Conservation (phyloP, 2,113 vertebrate species). For the Sceloporus undulatus region DNA sequence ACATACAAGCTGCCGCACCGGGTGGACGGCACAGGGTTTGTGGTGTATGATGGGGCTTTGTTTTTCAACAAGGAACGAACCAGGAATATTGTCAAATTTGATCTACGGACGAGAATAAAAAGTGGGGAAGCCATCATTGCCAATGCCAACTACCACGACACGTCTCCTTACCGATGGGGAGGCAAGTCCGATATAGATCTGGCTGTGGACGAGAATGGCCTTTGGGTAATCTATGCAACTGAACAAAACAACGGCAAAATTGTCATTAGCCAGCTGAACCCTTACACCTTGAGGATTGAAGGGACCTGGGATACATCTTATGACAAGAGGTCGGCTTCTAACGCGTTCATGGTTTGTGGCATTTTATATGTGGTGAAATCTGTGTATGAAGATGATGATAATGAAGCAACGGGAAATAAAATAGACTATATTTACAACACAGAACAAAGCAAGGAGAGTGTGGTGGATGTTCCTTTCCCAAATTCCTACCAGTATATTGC, state of each 20-base stretch:
- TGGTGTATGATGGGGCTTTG: conserved; percentile 95
- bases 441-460: conserved; percentile 93
- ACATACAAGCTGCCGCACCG: conserved; percentile 98
- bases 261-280: conserved; percentile 97
- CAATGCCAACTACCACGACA: conserved; percentile 98
- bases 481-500: conserved; percentile 99
- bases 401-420: conserved; percentile 98
- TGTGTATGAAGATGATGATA: conserved; percentile 98
- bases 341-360: conserved; percentile 99
- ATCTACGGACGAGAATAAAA: conserved; percentile 95
- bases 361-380: conserved; percentile 97
- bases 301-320: conserved; percentile 98
- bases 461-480: conserved; percentile 95
- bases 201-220: conserved; percentile 96
- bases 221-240: conserved; percentile 99
- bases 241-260: conserved; percentile 98
- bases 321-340: conserved; percentile 97
- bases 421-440: conserved; percentile 99
- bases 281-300: conserved; percentile 94
- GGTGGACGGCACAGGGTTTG: conserved; percentile 96
- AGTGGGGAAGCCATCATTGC: conserved; percentile 98
- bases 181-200: conserved; percentile 98
- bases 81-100: conserved; percentile 98
- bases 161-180: conserved; percentile 97
- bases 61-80: conserved; percentile 99